Conservation (phyloP, 2,888 invertebrate genomes). For the Enoplolaimus lenunculus region DNA sequence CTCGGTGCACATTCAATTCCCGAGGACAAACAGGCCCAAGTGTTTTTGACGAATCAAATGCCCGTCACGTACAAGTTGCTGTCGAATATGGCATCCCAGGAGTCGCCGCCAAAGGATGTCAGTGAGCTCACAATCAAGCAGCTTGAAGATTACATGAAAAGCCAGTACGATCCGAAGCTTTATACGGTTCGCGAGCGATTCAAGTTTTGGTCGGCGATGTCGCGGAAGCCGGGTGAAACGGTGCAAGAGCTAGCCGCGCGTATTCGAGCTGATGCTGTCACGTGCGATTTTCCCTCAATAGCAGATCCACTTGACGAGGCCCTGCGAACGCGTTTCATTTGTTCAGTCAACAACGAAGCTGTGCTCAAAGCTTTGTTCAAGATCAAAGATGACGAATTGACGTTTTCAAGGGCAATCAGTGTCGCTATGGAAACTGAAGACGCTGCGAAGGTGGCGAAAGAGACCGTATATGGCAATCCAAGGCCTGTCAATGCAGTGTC, state of each 20-base stretch:
- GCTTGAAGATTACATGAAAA: neutral
- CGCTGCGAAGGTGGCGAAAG: neutral
- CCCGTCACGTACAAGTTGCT: neutral
- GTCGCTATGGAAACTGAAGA: neutral
- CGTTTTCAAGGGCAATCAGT: neutral
- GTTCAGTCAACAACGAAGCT: neutral
- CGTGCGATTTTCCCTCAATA: slow-evolving; percentile 1
- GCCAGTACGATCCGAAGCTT: neutral
- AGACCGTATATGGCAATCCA: neutral
- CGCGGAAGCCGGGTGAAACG: neutral
- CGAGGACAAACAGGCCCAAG: neutral
- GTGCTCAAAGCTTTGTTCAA: neutral
- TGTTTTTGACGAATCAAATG: slow-evolving; percentile 1
- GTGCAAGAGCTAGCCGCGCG: neutral
- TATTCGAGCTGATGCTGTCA: neutral
- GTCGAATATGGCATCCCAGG: neutral
- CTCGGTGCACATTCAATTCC: neutral
- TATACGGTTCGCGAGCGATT: neutral
- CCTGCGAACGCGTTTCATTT: neutral
- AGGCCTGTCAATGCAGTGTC: neutral
- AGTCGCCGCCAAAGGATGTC: neutral
- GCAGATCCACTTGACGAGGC: neutral
- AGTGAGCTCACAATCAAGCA: neutral
- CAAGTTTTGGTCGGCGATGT: neutral
- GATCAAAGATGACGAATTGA: neutral